Evolutionary conservation across 2,888 invertebrate genomes (phyloP).

Genomic region (Nemotelus nigrinus): DNA sequence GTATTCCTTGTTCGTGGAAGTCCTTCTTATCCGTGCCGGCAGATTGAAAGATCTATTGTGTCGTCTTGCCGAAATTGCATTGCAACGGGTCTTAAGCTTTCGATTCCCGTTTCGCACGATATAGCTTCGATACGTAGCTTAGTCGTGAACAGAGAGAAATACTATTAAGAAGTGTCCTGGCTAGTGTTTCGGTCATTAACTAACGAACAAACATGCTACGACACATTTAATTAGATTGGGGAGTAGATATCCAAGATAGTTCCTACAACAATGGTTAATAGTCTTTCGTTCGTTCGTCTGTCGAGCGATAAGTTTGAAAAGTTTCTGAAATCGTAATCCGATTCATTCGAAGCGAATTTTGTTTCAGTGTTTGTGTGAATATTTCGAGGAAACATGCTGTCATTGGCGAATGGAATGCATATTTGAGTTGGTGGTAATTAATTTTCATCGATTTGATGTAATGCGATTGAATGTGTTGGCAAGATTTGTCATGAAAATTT

Average conservation of each 20-base stretch:
- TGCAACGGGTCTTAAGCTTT: slow-evolving; percentile 1
- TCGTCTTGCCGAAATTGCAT: not conserved
- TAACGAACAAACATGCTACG: slow-evolving; percentile 18
- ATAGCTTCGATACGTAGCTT: not conserved
- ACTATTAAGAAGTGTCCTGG: slow-evolving; percentile 26
- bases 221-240: slow-evolving; percentile 38
- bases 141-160: not conserved
- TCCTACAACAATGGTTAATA: slow-evolving; percentile 7
- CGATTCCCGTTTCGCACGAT: not conserved
- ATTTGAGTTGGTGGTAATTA: too few relatives aligned
- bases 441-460: too few relatives aligned
- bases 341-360: too few relatives aligned
- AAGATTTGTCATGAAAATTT: too few relatives aligned
- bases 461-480: too few relatives aligned
- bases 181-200: slow-evolving; percentile 35
- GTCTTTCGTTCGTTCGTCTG: not conserved
- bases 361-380: too few relatives aligned
- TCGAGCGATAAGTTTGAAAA: too few relatives aligned
- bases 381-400: too few relatives aligned
- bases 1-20: too few relatives aligned
- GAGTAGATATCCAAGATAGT: not conserved
- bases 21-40: too few relatives aligned
- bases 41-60: not conserved
- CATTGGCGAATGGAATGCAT: too few relatives aligned
- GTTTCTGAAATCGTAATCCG: too few relatives aligned